Conservation (phyloP, 2,113 vertebrate genomes). For the Eulemur rufifrons region DNA sequence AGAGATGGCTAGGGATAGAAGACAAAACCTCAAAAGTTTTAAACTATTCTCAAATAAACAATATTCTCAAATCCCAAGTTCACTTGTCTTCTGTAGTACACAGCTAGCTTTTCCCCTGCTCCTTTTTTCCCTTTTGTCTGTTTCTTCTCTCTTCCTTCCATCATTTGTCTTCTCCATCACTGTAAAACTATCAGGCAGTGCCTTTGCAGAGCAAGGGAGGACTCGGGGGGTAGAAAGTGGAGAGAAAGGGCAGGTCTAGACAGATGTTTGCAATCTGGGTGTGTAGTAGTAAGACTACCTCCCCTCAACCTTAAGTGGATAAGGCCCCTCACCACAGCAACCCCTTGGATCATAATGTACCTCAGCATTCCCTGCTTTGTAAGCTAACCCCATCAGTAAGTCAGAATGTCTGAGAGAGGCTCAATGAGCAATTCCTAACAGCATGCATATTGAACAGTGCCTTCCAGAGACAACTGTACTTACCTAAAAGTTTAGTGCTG, state of each 20-base stretch:
- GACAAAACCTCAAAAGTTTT: not conserved
- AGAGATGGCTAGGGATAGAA: not conserved
- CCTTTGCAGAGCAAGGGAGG: not conserved
- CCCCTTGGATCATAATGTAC: not conserved
- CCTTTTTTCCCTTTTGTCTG: not conserved
- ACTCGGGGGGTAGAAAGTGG: too few relatives aligned
- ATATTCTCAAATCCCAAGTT: not conserved
- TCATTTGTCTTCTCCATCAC: not conserved
- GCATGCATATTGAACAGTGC: not conserved
- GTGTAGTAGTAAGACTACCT: not conserved
- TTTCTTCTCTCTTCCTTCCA: not conserved
- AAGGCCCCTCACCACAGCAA: accelerated
- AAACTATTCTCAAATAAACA: not conserved
- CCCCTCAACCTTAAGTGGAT: not conserved
- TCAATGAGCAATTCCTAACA: too few relatives aligned
- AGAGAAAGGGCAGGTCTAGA: not conserved
- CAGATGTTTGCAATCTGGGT: not conserved
- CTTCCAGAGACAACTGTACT: not conserved
- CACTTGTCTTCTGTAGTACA: not conserved
- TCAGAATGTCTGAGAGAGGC: not conserved
- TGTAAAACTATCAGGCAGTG: not conserved
- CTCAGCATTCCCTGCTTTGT: not conserved
- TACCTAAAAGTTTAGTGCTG: not conserved
- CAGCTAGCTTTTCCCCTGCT: accelerated
- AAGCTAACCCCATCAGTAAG: not conserved